These are phyloP conservation scores for Cricetomys ansorgei DNA, from an alignment of 2,113 vertebrate species.

Conservation along the genomic window DNA sequence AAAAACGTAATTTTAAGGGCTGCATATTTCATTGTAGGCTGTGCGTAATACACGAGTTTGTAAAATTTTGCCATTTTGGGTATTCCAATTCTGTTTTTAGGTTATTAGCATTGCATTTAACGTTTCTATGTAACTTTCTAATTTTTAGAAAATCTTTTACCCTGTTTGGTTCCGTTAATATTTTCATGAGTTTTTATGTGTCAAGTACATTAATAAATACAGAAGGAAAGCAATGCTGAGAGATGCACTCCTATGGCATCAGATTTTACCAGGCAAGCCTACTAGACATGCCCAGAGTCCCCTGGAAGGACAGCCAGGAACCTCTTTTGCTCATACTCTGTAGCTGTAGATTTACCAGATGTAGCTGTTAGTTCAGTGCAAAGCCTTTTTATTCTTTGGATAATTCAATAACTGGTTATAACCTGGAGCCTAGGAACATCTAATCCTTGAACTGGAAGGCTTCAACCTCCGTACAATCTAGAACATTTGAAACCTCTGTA, in stretches of 20 bases:
- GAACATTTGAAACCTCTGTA: no score
- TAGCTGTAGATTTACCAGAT: no score
- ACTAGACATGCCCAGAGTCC: background rate
- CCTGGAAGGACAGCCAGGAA: background rate
- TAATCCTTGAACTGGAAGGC: no score
- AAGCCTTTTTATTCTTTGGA: no score
- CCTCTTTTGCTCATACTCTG: conserved; percentile 20
- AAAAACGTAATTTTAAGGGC: background rate
- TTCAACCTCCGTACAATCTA: no score
- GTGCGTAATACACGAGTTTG: conserved; percentile 5
- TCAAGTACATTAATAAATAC: background rate
- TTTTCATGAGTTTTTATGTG: conserved; percentile 42
- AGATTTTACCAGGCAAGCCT: background rate
- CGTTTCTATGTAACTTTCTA: conserved; percentile 13
- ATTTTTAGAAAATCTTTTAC: background rate
- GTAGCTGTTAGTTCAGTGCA: no score
- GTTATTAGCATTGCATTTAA: conserved; percentile 20
- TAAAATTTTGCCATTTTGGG: background rate
- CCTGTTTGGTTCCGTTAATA: background rate
- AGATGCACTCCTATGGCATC: background rate
- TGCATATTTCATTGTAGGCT: background rate
- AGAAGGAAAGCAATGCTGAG: background rate
- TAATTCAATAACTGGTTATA: no score
- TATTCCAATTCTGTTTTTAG: conserved; percentile 24
- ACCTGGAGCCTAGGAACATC: no score